A percentile compares a stretch with the other conserved stretches of the same genome.
These are phyloP conservation scores for Vanessa tameamea DNA, from an alignment of 1,140 invertebrate genomes.

Conservation along the genomic window DNA sequence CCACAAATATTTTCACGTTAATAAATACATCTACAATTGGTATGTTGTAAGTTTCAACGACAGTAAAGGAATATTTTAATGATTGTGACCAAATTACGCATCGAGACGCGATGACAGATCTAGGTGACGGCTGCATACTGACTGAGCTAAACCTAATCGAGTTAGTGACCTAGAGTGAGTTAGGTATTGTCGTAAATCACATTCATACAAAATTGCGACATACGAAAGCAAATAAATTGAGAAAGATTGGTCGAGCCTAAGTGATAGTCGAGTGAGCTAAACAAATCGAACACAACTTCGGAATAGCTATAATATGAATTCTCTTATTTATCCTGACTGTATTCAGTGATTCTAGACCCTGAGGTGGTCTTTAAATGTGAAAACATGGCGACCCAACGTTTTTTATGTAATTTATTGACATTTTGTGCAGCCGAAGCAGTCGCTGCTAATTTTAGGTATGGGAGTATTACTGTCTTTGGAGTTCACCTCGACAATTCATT, in stretches of 20 bases:
- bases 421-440: neutral
- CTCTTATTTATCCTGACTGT: neutral
- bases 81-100: neutral
- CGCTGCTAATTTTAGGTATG: neutral
- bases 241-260: no score
- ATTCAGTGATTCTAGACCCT: no score
- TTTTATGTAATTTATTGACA: no score
- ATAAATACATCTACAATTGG: no score
- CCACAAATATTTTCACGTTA: no score
- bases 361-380: no score
- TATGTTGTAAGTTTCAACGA: neutral
- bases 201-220: neutral
- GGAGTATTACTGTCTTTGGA: neutral
- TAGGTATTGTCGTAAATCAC: neutral
- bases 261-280: no score
- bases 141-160: constrained; percentile 14
- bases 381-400: no score
- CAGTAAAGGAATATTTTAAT: neutral
- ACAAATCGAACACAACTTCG: no score
- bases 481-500: constrained; percentile 8
- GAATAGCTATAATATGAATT: neutral
- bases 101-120: constrained; percentile 18
- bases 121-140: constrained; percentile 17
- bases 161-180: neutral
- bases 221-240: no score